Conservation (phyloP, 2,888 invertebrate genomes). For the Spialia ferax region DNA sequence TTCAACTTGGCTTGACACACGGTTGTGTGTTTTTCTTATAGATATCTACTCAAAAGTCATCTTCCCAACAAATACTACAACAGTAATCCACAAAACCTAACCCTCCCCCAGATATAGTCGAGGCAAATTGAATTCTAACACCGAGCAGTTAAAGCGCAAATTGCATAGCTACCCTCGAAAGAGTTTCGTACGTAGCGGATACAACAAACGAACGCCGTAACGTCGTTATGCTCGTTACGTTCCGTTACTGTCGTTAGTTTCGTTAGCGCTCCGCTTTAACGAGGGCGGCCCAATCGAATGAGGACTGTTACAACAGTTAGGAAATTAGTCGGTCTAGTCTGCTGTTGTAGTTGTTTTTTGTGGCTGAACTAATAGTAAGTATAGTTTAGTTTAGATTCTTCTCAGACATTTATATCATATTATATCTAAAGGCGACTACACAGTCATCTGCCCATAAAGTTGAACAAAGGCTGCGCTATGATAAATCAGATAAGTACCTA, state of each 20-base stretch:
- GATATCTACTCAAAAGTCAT: slow-evolving; percentile 16
- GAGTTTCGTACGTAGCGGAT: slow-evolving; percentile 30
- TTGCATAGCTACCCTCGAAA: slow-evolving; percentile 24
- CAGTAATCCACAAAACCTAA: slow-evolving; percentile 25
- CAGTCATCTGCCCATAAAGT: too few relatives aligned
- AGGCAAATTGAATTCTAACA: slow-evolving; percentile 33
- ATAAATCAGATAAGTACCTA: too few relatives aligned
- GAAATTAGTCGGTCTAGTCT: slow-evolving; percentile 28
- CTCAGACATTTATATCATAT: too few relatives aligned
- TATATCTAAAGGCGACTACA: too few relatives aligned
- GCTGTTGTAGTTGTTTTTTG: slow-evolving; percentile 30
- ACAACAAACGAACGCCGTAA: slow-evolving; percentile 58
- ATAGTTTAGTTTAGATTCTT: too few relatives aligned
- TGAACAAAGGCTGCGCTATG: too few relatives aligned
- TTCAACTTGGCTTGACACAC: too few relatives aligned
- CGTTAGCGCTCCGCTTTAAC: slow-evolving; percentile 42
- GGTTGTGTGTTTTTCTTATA: neutral
- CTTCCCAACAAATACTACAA: slow-evolving; percentile 12
- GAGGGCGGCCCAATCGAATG: slow-evolving; percentile 40
- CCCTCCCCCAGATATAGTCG: neutral
- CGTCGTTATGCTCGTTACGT: slow-evolving; percentile 57
- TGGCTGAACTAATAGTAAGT: slow-evolving; percentile 11
- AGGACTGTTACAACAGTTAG: slow-evolving; percentile 36
- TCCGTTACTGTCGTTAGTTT: slow-evolving; percentile 52
- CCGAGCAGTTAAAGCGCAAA: slow-evolving; percentile 25